Base-by-base conservation (phyloP, 2,797 vertebrate species). In the Limosa lapponica region DNA sequence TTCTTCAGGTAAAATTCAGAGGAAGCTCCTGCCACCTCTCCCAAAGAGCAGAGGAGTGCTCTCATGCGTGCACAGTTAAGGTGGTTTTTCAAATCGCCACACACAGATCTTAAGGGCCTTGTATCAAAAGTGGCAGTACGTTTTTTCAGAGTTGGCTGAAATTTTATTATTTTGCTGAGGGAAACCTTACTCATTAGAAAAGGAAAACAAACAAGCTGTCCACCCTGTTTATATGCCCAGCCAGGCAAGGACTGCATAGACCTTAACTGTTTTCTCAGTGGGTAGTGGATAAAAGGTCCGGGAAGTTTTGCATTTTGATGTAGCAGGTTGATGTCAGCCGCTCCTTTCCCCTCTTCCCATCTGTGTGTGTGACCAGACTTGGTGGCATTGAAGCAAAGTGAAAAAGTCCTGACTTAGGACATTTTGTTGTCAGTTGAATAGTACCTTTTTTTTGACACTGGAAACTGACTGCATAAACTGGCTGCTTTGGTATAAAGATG, bases 301-400 rank as follows among this genome's bases (percentile, higher is more conserved):
- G 25, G 18, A 10, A 13, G 48, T 7, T 66, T 36, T 37, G 22
- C 13, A 0, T 44, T 22, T 34, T 23, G 34, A 27, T 23, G 4
- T 3, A 14, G 73, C 2, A 1, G 10, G 25, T 23, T 0, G 5
- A 20, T 37, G 11, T 23, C 30, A 1, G 25, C 6, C 1, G 0
- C 41, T 51, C 51, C 44, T 48, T 54, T 43, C 39, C 37, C 37
- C 12, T n/a, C 55, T 27, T 16, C 34, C 71, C 8, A 6, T 3
- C 36, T 48, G 23, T 4, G 7, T 2, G 4, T 32, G 22, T 13
- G 20, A 7, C 28, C 39, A 28, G 36, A 13, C 30, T 19, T 16
- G 43, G 28, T 57, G 49, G 46, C 34, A 1, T 8, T 48, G 17
- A 19, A 44, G n/a, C 49, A 10, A 51, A 52, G 41, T n/a, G 19